Evolutionary conservation across 2,888 invertebrate species (phyloP), one percentile per base, ranked within the genome.

Genomic region (Neoascia interrupta): DNA sequence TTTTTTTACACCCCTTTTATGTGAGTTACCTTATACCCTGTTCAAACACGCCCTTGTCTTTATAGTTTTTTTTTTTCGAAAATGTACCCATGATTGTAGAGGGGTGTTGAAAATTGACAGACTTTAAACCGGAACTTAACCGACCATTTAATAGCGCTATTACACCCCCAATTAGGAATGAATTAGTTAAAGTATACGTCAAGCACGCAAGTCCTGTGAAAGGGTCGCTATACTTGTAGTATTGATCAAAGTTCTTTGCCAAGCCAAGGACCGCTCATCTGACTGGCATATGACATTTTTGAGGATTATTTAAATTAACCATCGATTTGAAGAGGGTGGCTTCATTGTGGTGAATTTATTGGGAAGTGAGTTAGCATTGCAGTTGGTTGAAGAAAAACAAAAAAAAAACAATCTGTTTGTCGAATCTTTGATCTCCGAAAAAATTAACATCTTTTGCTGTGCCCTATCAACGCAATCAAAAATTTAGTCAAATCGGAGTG

Each of bases 81-180:
- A 26, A 5, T n/a, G 6, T 11, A 47, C 18, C 11, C 21, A 56
- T 16, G 23, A 23, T 19, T 23, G 36, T 45, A 31, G 49, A 83
- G 82, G 83, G 83, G 83, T 83, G 83, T 81, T 84, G 82, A 81
- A 82, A 84, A 83, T 83, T 81, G 82, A 81, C 81, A 82, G 82
- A 81, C 82, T 83, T 82, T 82, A 83, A 83, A 68, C 82, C 83
- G 83, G 82, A 82, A 83, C 82, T 85, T 83, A 84, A 83, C 83
- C 83, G 82, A 84, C 83, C 85, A 84, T 84, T 85, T 85, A 86
- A 86, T 85, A 83, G 85, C 83, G 84, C 86, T 84, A 86, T 87
- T 86, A 85, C 87, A 87, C 86, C 85, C 86, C 85, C 87, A 88
- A 87, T 88, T 88, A 87, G 84, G 81, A 84, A 73, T 82, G 83